Conservation (phyloP, 2,888 invertebrate genomes). For the Timandra comae region DNA sequence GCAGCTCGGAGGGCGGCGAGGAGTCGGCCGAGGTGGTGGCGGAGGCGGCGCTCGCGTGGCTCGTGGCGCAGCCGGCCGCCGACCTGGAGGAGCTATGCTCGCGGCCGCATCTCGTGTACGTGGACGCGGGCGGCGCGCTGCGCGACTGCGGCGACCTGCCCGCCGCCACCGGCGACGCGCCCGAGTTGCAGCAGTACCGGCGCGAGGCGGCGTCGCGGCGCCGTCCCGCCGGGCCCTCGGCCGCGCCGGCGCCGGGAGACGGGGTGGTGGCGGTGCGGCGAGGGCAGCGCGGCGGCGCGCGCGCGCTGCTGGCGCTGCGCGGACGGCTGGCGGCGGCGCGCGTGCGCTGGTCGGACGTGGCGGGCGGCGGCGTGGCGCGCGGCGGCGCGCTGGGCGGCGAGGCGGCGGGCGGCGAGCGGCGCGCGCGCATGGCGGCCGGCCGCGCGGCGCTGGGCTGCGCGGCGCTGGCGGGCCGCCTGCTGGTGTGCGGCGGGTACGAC, state of each 20-base stretch:
- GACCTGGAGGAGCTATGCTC: constrained; percentile 65
- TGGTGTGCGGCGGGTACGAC: constrained; percentile 90
- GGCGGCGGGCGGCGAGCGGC: constrained; percentile 65
- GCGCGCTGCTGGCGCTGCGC: constrained; percentile 63
- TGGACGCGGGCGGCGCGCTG: constrained; percentile 84
- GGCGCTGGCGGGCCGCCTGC: constrained; percentile 80
- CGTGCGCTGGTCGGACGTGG: constrained; percentile 71
- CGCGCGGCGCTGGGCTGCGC: constrained; percentile 80
- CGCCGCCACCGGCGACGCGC: constrained; percentile 79
- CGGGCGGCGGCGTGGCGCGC: constrained; percentile 83
- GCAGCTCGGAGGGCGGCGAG: constrained; percentile 80
- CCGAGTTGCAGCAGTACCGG: constrained; percentile 87
- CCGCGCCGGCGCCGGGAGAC: constrained; percentile 43
- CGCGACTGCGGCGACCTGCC: constrained; percentile 89
- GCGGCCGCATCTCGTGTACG: constrained; percentile 85
- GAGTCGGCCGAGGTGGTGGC: constrained; percentile 77
- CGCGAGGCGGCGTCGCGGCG: constrained; percentile 52
- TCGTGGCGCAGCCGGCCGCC: constrained; percentile 46
- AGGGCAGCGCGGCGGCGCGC: constrained; percentile 75
- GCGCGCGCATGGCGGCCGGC: constrained; percentile 68
- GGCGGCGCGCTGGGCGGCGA: constrained; percentile 86
- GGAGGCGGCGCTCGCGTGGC: constrained; percentile 80
- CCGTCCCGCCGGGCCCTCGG: constrained; percentile 31
- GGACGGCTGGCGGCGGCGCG: constrained; percentile 79
- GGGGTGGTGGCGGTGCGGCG: constrained; percentile 55